Conservation (phyloP, 2,888 invertebrate species). For the Bembecia ichneumoniformis region DNA sequence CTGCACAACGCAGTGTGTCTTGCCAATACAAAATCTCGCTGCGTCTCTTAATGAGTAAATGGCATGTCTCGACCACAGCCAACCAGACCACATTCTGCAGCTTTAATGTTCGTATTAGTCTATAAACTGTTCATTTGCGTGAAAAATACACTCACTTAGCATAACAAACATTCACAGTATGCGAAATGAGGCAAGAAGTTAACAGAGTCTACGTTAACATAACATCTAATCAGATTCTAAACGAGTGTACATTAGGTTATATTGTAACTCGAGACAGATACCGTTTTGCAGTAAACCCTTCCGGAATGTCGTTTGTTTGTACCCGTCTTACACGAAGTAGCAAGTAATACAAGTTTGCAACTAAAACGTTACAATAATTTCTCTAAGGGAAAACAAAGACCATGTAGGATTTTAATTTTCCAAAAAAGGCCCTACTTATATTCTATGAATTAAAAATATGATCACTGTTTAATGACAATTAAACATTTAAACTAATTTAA, state of each 20-base stretch:
- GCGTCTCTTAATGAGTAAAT: conserved; percentile 50
- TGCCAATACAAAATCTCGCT: conserved; percentile 20
- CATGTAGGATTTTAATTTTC: too few species aligned
- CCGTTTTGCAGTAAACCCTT: conserved; percentile 12
- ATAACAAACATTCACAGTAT: conserved; percentile 38
- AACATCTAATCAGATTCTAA: conserved; percentile 15
- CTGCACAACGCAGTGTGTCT: conserved; percentile 17
- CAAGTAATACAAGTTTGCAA: background rate
- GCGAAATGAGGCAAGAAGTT: conserved; percentile 32
- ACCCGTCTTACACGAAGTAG: background rate
- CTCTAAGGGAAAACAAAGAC: too few species aligned
- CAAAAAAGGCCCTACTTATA: too few species aligned
- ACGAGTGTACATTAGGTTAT: conserved; percentile 9
- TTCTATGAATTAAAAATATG: too few species aligned
- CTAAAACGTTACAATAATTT: too few species aligned
- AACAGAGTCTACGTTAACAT: conserved; percentile 9
- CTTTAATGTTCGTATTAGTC: conserved; percentile 39
- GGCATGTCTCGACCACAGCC: conserved; percentile 27
- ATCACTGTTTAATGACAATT: too few species aligned
- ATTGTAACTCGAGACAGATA: conserved; percentile 6
- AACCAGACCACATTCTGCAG: conserved; percentile 30
- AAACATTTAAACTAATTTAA: too few species aligned
- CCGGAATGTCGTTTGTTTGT: conserved; percentile 17
- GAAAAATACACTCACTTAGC: conserved; percentile 47
- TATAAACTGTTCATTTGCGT: conserved; percentile 46